Conservation (phyloP, 2,113 vertebrate genomes). For the Dicaeum eximium region DNA sequence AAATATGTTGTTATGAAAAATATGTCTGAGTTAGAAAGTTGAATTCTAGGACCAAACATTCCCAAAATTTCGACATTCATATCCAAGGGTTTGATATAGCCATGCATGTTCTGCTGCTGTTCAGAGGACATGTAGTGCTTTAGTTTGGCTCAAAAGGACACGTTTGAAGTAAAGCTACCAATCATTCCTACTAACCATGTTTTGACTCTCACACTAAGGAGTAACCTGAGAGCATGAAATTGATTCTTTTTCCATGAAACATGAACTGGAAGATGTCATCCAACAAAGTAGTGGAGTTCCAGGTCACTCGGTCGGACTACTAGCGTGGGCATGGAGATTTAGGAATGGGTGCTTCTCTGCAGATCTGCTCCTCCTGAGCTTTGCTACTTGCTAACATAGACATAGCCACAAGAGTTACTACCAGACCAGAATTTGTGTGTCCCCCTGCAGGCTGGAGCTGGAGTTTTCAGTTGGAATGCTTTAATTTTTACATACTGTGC, state of each 20-base stretch:
- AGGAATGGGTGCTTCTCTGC: background rate
- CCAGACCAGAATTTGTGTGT: background rate
- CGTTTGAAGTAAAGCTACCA: background rate
- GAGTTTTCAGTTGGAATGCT: background rate
- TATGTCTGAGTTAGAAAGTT: background rate
- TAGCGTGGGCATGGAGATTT: background rate
- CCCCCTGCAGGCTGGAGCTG: background rate
- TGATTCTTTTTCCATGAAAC: background rate
- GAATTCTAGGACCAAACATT: background rate
- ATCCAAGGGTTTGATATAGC: background rate
- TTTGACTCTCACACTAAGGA: background rate
- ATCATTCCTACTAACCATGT: background rate
- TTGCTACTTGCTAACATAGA: background rate
- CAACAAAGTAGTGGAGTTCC: background rate
- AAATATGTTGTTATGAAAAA: background rate
- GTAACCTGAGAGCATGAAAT: background rate
- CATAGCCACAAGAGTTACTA: background rate
- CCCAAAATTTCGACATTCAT: background rate
- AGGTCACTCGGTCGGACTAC: background rate
- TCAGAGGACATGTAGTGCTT: background rate
- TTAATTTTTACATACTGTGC: background rate
- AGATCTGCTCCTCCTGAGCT: background rate
- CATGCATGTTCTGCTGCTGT: background rate
- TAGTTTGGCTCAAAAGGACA: background rate
- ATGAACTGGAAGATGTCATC: background rate